phyloP scores from a whole-genome alignment of 2,113 vertebrate species.

The Saccopteryx leptura region DNA sequence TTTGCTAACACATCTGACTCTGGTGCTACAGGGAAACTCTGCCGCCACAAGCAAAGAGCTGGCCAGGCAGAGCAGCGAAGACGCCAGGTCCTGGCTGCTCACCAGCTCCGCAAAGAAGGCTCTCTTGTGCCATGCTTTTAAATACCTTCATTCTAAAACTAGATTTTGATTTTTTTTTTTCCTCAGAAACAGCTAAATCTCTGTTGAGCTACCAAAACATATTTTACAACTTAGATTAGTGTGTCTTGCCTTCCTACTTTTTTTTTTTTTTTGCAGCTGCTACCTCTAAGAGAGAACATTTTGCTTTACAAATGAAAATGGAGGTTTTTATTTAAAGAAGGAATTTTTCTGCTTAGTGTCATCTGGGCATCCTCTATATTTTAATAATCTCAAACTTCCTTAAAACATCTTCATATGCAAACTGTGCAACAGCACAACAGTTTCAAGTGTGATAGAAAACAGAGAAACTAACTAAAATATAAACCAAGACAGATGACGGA shows the following conservation, averaged over 20 bases:
- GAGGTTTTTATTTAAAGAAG: conserved; percentile 61
- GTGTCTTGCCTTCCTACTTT: conserved; percentile 37
- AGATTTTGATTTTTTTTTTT: conserved; percentile 76
- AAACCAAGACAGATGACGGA: not conserved
- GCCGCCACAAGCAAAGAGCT: not conserved
- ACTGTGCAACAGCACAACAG: not conserved
- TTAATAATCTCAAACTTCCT: conserved; percentile 56
- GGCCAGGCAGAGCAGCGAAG: not conserved
- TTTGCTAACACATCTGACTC: not conserved
- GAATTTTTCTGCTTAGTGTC: conserved; percentile 58
- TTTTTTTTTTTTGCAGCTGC: conserved; percentile 61
- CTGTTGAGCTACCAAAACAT: conserved; percentile 71
- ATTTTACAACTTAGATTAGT: conserved; percentile 75
- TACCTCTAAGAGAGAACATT: conserved; percentile 58
- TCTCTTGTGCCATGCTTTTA: conserved; percentile 62
- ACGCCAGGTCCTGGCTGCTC: conserved; percentile 63
- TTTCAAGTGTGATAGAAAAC: conserved; percentile 59
- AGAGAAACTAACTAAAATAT: not conserved
- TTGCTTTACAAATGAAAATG: conserved; percentile 67
- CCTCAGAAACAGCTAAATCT: conserved; percentile 75
- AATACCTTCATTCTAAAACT: conserved; percentile 81
- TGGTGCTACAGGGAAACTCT: not conserved
- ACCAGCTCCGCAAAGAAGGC: conserved; percentile 70
- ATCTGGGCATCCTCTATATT: conserved; percentile 42
- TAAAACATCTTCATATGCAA: conserved; percentile 70